Conservation (phyloP, 2,888 invertebrate species). For the Helicoverpa assulta region DNA sequence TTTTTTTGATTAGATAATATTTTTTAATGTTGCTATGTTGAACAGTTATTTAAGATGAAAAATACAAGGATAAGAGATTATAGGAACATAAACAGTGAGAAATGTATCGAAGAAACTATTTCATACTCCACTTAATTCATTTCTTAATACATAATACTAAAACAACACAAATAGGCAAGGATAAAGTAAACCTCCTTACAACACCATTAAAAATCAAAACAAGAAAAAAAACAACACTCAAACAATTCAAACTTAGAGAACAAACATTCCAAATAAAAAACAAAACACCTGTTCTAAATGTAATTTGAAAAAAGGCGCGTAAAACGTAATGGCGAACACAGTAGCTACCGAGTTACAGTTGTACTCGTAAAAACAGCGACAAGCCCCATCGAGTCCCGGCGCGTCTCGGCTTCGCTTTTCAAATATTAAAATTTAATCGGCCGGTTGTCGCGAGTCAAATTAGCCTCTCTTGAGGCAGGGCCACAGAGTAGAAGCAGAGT, state of each 20-base stretch:
- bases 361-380: conserved; percentile 77
- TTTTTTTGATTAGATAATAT: conserved; percentile 27
- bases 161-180: too few species aligned
- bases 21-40: conserved; percentile 10
- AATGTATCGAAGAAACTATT: too few species aligned
- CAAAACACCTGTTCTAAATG: conserved; percentile 46
- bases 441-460: conserved; percentile 90
- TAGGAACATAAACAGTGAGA: too few species aligned
- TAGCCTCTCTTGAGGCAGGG: conserved; percentile 86
- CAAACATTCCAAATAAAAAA: conserved; percentile 31
- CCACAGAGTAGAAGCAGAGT: conserved; percentile 66
- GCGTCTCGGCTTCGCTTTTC: conserved; percentile 85
- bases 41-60: too few species aligned
- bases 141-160: too few species aligned
- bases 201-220: background rate
- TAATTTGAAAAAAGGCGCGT: conserved; percentile 46
- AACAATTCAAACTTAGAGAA: conserved; percentile 8
- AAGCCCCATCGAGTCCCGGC: conserved; percentile 77
- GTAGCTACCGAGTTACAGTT: conserved; percentile 67
- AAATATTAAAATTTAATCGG: conserved; percentile 91
- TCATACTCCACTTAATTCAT: too few species aligned
- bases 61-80: too few species aligned
- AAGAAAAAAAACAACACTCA: background rate
- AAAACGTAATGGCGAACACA: conserved; percentile 61
- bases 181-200: background rate